phyloP scores from a whole-genome alignment of 2,888 invertebrate genomes.

The Eustalomyia histrio region DNA sequence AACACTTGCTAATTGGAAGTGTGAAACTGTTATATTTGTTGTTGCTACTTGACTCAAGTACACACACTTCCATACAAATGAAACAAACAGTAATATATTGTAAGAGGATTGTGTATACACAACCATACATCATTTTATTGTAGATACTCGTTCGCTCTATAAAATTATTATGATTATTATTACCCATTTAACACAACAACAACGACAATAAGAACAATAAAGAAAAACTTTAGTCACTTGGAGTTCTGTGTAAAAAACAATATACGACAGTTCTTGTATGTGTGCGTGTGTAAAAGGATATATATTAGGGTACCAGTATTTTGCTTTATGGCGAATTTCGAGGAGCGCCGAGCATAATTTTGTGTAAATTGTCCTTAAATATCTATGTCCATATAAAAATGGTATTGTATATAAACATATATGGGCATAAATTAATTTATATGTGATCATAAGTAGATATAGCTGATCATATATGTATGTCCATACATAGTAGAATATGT shows the following conservation, averaged over 20 bases:
- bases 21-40: conserved; percentile 37
- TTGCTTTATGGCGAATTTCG: too few species aligned
- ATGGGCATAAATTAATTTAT: too few species aligned
- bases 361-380: too few species aligned
- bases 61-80: conserved; percentile 1
- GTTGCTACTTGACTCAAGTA: conserved; percentile 11
- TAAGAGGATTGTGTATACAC: not conserved
- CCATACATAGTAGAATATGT: too few species aligned
- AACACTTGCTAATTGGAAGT: conserved; percentile 46
- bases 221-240: not conserved
- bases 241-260: conserved; percentile 9
- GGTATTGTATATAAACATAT: too few species aligned
- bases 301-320: too few species aligned
- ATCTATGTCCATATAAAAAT: too few species aligned
- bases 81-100: not conserved
- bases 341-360: too few species aligned
- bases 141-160: conserved; percentile 8
- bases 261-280: not conserved
- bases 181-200: conserved; percentile 14
- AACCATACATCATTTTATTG: conserved; percentile 8
- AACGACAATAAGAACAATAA: conserved; percentile 1
- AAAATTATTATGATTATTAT: conserved; percentile 31
- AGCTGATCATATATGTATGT: too few species aligned
- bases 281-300: not conserved
- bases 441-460: too few species aligned